phyloP scores from a whole-genome alignment of 2,113 vertebrate genomes.

The Suncus etruscus region DNA sequence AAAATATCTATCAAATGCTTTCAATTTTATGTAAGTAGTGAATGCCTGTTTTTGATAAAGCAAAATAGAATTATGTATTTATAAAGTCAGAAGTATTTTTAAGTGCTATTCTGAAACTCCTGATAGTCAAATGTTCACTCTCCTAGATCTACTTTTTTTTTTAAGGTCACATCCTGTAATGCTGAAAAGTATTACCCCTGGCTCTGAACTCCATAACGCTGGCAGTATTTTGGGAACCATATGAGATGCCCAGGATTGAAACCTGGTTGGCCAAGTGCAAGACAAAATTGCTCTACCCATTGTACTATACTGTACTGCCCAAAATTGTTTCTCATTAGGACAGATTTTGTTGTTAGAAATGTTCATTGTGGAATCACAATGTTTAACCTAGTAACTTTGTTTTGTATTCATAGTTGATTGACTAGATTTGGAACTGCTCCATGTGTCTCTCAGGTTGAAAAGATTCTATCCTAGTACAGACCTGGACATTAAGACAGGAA shows the following conservation, averaged over 20 bases:
- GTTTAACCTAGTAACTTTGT: not conserved
- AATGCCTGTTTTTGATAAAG: not conserved
- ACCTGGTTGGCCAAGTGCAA: too few species aligned
- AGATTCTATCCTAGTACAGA: too few species aligned
- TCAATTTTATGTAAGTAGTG: slow-evolving; percentile 14
- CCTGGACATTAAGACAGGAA: not conserved
- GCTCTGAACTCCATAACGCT: too few species aligned
- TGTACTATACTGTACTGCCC: too few species aligned
- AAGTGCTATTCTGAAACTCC: not conserved
- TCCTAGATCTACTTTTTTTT: not conserved
- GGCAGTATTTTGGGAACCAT: too few species aligned
- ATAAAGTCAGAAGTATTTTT: not conserved
- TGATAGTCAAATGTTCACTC: not conserved
- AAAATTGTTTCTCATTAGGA: not conserved
- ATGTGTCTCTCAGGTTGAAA: not conserved
- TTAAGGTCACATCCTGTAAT: too few species aligned
- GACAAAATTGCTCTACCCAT: too few species aligned
- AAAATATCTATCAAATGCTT: slow-evolving; percentile 14
- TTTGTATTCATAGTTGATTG: not conserved
- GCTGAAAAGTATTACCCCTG: too few species aligned
- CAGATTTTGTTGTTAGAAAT: slow-evolving; percentile 22
- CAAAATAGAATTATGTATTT: not conserved
- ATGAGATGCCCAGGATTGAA: too few species aligned
- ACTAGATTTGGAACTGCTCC: not conserved
- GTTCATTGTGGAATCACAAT: not conserved